These are phyloP conservation scores for Ctenopoma multispine DNA, from an alignment of 2,797 vertebrate genomes.

Conservation along the genomic window DNA sequence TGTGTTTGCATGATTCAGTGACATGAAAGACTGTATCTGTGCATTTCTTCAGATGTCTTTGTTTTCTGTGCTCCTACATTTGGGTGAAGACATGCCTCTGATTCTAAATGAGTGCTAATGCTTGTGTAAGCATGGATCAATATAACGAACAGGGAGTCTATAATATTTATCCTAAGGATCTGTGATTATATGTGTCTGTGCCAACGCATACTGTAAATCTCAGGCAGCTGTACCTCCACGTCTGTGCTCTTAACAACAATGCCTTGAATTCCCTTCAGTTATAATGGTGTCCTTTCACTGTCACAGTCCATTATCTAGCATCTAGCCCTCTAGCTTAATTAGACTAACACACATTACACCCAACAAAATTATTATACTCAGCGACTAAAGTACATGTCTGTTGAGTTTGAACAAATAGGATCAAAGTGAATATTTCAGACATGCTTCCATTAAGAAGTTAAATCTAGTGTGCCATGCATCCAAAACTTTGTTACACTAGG, in stretches of 20 bases:
- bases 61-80: conserved; percentile 41
- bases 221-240: conserved; percentile 22
- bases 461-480: conserved; percentile 14
- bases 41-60: conserved; percentile 22
- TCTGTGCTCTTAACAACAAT: conserved; percentile 46
- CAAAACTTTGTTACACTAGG: conserved; percentile 21
- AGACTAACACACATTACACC: conserved; percentile 44
- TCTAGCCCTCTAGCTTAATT: conserved; percentile 48
- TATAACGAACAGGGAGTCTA: conserved; percentile 79
- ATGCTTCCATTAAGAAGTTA: conserved; percentile 29
- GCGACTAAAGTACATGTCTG: conserved; percentile 6
- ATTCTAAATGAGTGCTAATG: conserved; percentile 84
- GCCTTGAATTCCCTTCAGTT: conserved; percentile 47
- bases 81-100: conserved; percentile 74
- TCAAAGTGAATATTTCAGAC: conserved; percentile 31
- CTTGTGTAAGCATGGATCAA: conserved; percentile 84
- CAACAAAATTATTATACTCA: conserved; percentile 40
- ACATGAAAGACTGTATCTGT: conserved; percentile 14
- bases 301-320: conserved; percentile 60
- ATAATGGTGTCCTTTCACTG: conserved; percentile 58
- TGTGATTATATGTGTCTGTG: conserved; percentile 33
- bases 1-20: background rate
- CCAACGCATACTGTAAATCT: conserved; percentile 28
- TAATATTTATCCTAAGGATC: conserved; percentile 34
- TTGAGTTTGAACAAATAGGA: conserved; percentile 42